Conservation (phyloP, 2,797 vertebrate genomes). For the Catostomus latipinnis region DNA sequence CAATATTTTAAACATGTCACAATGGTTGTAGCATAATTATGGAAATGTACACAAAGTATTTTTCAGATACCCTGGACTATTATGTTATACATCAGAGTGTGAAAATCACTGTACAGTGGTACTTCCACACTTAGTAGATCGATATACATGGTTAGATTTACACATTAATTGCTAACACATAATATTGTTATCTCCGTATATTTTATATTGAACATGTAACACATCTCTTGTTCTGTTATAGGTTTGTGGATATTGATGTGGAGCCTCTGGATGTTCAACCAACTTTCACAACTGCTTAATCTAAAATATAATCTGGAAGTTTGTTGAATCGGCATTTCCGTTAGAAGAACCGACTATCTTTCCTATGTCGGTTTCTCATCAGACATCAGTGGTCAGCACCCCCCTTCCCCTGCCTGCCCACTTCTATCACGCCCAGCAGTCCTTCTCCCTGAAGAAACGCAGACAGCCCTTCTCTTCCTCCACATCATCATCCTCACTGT, state of each 20-base stretch:
- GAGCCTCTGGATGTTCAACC: neutral
- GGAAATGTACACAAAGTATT: too few relatives aligned
- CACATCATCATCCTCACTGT: slow-evolving; percentile 63
- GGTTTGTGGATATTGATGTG: slow-evolving; percentile 11
- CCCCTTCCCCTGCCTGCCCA: slow-evolving; percentile 83
- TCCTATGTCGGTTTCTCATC: slow-evolving; percentile 79
- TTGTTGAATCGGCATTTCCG: neutral
- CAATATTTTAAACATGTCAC: too few relatives aligned
- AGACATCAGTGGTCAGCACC: slow-evolving; percentile 72
- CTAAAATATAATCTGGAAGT: neutral
- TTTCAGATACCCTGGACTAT: too few relatives aligned
- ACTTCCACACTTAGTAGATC: too few relatives aligned
- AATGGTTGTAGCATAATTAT: too few relatives aligned
- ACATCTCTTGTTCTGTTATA: neutral
- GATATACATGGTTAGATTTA: too few relatives aligned
- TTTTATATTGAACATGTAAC: neutral
- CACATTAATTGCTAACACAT: too few relatives aligned
- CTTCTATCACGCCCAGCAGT: slow-evolving; percentile 84
- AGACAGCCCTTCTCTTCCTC: slow-evolving; percentile 70
- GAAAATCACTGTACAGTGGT: too few relatives aligned
- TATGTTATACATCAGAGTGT: too few relatives aligned
- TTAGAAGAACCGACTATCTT: neutral
- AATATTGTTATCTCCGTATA: neutral
- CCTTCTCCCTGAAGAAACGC: slow-evolving; percentile 86
- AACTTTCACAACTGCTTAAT: neutral